A percentile compares a stretch with the other conserved stretches of the same genome.
Conservation (phyloP, 30 jellyfish, hydroid and myxozoan genomes). For the Rhopilema esculentum region DNA sequence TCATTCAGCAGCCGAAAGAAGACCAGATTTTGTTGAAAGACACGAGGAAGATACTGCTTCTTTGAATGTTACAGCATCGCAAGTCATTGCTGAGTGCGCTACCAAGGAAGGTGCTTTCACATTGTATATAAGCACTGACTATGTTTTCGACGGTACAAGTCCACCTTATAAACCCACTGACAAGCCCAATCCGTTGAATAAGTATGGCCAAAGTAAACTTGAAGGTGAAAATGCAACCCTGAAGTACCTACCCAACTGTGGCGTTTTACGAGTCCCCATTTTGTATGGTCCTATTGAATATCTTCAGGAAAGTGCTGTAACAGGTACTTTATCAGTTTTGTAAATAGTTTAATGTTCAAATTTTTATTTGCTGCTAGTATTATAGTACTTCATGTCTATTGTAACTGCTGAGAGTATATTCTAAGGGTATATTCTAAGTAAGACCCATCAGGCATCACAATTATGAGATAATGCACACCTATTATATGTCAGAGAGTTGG, state of each 20-base stretch:
- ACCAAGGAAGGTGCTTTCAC: constrained; percentile 58
- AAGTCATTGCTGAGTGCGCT: constrained; percentile 60
- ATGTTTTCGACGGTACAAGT: constrained; percentile 86
- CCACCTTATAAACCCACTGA: constrained; percentile 83
- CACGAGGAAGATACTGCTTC: constrained; percentile 56
- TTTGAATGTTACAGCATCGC: constrained; percentile 72
- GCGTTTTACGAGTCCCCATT: constrained; percentile 83
- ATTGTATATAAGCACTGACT: constrained; percentile 86
- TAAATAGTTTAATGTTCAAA: too few species aligned
- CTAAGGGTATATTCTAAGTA: too few species aligned
- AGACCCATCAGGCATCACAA: too few species aligned
- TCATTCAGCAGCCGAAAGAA: constrained; percentile 90
- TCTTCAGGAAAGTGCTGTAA: constrained; percentile 83
- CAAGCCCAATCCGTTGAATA: constrained; percentile 81
- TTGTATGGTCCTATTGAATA: constrained; percentile 84
- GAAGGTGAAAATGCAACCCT: constrained; percentile 74
- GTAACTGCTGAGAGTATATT: too few species aligned
- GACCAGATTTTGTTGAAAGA: constrained; percentile 80
- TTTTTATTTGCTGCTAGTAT: too few species aligned
- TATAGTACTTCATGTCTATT: too few species aligned
- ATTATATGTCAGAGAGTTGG: too few species aligned
- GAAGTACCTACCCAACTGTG: constrained; percentile 31
- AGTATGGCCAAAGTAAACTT: constrained; percentile 75
- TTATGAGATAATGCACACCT: too few species aligned
- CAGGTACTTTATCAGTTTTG: too few species aligned